Evolutionary conservation across 2,888 invertebrate genomes (phyloP), one percentile per base, ranked within the genome.

Genomic region (Drosophila flavopinicola): DNA sequence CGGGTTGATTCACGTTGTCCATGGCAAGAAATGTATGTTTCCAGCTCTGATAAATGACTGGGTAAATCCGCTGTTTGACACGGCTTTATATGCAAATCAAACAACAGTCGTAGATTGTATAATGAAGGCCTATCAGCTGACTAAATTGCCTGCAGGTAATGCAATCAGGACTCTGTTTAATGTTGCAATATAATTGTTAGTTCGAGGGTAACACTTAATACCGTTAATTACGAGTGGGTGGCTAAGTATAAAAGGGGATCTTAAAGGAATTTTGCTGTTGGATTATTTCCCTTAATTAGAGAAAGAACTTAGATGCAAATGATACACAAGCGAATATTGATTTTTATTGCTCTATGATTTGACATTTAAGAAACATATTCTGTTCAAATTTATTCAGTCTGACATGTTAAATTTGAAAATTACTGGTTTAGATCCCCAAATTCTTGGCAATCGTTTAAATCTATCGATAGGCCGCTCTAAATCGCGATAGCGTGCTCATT

Each of bases 151-250:
- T 42, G 23, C 10, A 33, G 9, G 7, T 39, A 9, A 9, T 32
- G 60, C 44, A 59, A 24, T 7, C n/a, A 49, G 48, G 30, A 63
- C 11, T 24, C 4, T 20, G 2, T 20, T 27, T 30, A 5, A 32
- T 69, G 38, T 32, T 13, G 39, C 51, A 52, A 35, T n/a, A 9
- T 63, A 70, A 67, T 67, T 63, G 29, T 15, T 42, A 1, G 66
- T 52, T 51, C 13, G 1, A 13, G 38, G 10, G 13, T 20, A 37
- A 3, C 37, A 51, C 17, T 45, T 33, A 45, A 25, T 17, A 3
- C 5, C 7, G 1, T 11, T 25, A 33, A 24, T 41, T 10, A n/a
- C 17, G 3, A 13, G 48, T n/a, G 17, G 17, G n/a, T 10, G 27
- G 5, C 20, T 11, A 11, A 29, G 11, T 9, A 9, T 29, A 5